Conservation (phyloP, 2,797 vertebrate genomes). For the Glyptemys insculpta region DNA sequence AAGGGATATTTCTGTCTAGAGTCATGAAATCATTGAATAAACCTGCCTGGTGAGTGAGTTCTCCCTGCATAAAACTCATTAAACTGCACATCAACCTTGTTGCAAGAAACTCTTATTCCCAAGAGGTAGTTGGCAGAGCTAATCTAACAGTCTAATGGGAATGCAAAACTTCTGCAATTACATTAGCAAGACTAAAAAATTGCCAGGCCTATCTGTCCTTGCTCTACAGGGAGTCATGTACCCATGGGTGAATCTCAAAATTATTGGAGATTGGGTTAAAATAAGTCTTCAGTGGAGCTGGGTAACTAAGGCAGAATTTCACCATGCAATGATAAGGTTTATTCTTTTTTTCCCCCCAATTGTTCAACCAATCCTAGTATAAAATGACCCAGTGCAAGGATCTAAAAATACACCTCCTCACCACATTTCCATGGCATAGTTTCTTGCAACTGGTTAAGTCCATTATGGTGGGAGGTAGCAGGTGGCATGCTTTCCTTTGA, state of each 20-base stretch:
- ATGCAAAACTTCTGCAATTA: background rate
- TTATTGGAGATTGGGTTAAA: background rate
- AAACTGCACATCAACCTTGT: background rate
- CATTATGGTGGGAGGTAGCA: background rate
- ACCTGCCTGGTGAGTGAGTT: too few relatives aligned
- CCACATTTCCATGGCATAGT: background rate
- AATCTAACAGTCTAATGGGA: background rate
- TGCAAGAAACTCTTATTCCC: background rate
- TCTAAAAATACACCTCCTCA: background rate
- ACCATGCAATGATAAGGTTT: background rate
- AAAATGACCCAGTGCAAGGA: background rate
- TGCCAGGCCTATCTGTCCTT: background rate
- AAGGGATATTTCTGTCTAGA: background rate
- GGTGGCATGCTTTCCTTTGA: background rate
- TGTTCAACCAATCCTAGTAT: background rate
- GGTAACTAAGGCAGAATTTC: background rate
- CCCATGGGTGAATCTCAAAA: background rate
- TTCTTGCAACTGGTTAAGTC: background rate
- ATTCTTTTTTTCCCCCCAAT: rapidly evolving
- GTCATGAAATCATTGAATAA: background rate
- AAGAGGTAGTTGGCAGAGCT: background rate
- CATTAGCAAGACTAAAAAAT: background rate
- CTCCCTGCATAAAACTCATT: too few relatives aligned
- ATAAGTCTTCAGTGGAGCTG: background rate
- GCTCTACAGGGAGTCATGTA: background rate